phyloP scores from a whole-genome alignment of 1,140 invertebrate species.

The Drosophila tsacasi region DNA sequence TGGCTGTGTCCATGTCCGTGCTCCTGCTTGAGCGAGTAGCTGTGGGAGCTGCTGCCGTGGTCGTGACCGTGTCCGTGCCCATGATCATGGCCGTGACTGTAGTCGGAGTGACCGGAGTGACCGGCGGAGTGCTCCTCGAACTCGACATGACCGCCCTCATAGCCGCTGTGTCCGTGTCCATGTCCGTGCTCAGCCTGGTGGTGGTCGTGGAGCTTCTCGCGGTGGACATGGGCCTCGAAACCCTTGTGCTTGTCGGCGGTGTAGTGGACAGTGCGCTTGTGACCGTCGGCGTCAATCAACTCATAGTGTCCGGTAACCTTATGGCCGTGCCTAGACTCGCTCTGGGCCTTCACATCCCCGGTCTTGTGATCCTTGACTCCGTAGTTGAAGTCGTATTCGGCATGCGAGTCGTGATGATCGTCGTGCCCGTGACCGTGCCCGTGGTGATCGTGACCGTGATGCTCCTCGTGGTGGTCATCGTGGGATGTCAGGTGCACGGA shows the following conservation, averaged over 20 bases:
- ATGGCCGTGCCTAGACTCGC: conserved; percentile 70
- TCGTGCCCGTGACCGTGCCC: conserved; percentile 56
- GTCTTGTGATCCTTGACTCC: conserved; percentile 79
- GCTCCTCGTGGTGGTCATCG: conserved; percentile 47
- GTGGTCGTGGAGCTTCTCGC: conserved; percentile 82
- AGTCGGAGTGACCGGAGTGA: conserved; percentile 46
- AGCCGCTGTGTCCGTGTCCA: conserved; percentile 60
- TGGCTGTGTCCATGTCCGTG: conserved; percentile 52
- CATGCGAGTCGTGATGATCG: conserved; percentile 69
- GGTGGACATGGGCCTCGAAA: conserved; percentile 83
- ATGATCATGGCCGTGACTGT: conserved; percentile 52
- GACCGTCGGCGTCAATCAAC: conserved; percentile 85
- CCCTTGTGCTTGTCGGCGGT: conserved; percentile 84
- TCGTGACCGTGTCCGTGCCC: conserved; percentile 36
- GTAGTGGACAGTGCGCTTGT: conserved; percentile 85
- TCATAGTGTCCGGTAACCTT: conserved; percentile 84
- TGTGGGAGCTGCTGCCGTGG: conserved; percentile 42
- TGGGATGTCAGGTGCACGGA: conserved; percentile 75
- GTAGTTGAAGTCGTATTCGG: conserved; percentile 75
- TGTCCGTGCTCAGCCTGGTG: conserved; percentile 72
- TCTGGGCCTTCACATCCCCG: conserved; percentile 71
- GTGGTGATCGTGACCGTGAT: conserved; percentile 57
- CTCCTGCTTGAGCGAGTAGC: conserved; percentile 49
- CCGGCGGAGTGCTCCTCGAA: conserved; percentile 59
- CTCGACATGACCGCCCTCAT: conserved; percentile 67